Conservation (phyloP, 1,140 invertebrate species). For the Myzus persicae region DNA sequence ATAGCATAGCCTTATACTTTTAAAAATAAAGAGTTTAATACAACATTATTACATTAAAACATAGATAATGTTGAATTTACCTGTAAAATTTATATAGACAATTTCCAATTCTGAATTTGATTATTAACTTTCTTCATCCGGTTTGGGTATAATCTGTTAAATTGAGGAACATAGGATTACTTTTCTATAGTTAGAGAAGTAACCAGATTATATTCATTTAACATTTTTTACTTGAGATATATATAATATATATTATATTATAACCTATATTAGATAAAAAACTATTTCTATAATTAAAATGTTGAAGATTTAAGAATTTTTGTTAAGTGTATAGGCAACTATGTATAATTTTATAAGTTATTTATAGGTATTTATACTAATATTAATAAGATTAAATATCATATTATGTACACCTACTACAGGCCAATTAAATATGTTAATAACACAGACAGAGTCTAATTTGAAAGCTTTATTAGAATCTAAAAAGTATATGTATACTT, state of each 20-base stretch:
- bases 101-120: background rate
- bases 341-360: background rate
- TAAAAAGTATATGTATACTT: background rate
- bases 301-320: background rate
- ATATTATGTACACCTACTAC: background rate
- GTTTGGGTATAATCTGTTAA: background rate
- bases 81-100: background rate
- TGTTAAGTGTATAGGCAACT: background rate
- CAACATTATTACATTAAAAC: background rate
- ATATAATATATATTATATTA: too few species aligned
- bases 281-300: background rate
- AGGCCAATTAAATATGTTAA: background rate
- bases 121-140: background rate
- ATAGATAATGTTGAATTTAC: slow-evolving; percentile 4
- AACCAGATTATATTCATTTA: background rate
- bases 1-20: background rate
- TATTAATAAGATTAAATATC: background rate
- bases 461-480: background rate
- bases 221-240: background rate
- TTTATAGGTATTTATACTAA: background rate
- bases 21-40: background rate
- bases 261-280: background rate
- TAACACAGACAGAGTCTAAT: background rate
- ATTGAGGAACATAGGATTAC: slow-evolving; percentile 5
- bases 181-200: background rate